These are phyloP conservation scores for Theocolax elegans DNA, from an alignment of 1,140 invertebrate genomes.

Conservation along the genomic window DNA sequence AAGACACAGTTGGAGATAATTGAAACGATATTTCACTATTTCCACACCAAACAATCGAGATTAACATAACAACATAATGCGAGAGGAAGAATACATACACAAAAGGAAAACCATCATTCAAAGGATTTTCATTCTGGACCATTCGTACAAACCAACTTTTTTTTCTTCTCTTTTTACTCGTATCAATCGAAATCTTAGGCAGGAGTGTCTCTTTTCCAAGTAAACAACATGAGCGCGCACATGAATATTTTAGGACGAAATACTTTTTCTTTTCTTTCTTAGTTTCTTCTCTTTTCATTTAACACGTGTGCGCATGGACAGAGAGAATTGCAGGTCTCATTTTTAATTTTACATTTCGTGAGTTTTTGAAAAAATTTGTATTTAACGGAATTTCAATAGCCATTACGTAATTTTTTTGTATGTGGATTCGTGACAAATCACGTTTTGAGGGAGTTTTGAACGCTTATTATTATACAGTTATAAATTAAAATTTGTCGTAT, in stretches of 20 bases:
- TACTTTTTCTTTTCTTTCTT: conserved; percentile 18
- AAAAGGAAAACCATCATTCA: no score
- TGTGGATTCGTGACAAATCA: no score
- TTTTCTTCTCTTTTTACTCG: not conserved
- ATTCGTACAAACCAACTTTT: conserved; percentile 34
- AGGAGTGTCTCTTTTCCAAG: conserved; percentile 35
- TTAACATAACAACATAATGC: no score
- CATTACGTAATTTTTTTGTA: no score
- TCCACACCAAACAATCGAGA: no score
- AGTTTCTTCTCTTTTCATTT: not conserved
- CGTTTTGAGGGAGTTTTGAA: no score
- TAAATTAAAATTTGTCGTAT: no score
- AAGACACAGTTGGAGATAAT: no score
- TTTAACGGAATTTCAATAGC: no score
- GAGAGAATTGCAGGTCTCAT: conserved; percentile 33
- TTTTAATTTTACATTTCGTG: conserved; percentile 15
- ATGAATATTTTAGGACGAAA: conserved; percentile 28
- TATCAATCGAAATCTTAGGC: conserved; percentile 37
- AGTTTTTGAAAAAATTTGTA: conserved; percentile 41
- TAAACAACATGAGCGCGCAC: conserved; percentile 35
- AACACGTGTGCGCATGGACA: conserved; percentile 31
- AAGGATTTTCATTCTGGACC: conserved; percentile 31
- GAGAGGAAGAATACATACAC: no score
- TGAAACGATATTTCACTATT: no score
- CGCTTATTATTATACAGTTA: no score